These are phyloP conservation scores for Oreochromis mossambicus DNA, from an alignment of 2,797 vertebrate species.

Conservation along the genomic window DNA sequence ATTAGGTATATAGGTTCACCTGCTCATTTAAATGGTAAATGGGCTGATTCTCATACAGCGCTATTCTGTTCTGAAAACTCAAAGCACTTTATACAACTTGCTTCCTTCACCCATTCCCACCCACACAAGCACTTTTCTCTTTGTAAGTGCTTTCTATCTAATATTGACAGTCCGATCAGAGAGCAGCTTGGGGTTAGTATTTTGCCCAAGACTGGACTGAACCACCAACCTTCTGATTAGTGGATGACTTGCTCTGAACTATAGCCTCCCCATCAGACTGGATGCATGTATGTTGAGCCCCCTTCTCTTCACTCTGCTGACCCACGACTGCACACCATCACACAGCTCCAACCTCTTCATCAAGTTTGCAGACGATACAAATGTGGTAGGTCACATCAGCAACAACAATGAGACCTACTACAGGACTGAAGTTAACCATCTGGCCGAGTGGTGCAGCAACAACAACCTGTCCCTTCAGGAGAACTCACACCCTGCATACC, in stretches of 20 bases:
- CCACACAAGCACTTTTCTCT: background rate
- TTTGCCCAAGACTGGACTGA: background rate
- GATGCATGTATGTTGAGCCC: background rate
- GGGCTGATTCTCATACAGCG: fast-evolving
- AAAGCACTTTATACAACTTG: background rate
- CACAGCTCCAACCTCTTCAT: background rate
- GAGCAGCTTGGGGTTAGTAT: background rate
- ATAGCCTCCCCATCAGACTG: background rate
- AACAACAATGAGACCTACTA: background rate
- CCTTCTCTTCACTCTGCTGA: background rate
- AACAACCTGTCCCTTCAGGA: background rate
- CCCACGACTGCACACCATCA: background rate
- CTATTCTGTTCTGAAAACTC: background rate
- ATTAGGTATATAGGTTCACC: background rate
- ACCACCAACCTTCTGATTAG: background rate
- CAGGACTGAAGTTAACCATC: background rate
- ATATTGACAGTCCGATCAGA: background rate
- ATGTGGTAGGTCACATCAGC: fast-evolving
- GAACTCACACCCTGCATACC: fast-evolving
- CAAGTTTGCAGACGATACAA: background rate
- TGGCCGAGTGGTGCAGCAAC: background rate
- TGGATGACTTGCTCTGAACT: background rate
- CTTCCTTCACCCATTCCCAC: background rate
- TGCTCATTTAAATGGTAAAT: background rate
- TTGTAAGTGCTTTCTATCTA: background rate